Percentiles rank a stretch among this genome's conserved stretches.
Evolutionary conservation across 2,797 vertebrate species (phyloP).

Genomic region (Dendrocincla fuliginosa): DNA sequence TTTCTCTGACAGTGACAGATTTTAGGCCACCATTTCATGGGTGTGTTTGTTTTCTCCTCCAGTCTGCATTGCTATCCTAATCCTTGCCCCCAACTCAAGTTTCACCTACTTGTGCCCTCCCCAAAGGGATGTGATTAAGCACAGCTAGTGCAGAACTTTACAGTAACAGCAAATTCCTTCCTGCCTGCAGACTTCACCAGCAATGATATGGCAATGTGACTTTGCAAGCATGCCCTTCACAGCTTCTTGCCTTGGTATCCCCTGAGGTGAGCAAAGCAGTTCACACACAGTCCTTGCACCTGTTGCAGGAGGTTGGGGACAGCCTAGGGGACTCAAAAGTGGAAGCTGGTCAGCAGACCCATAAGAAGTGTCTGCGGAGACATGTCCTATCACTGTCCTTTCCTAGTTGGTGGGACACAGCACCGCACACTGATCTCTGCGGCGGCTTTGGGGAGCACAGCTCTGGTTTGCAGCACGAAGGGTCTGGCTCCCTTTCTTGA

Average conservation of each 20-base stretch:
- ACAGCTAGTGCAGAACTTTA: background rate
- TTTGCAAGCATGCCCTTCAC: background rate
- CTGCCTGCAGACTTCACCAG: background rate
- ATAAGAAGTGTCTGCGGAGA: background rate
- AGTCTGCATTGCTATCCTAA: constrained; percentile 31
- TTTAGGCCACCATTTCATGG: constrained; percentile 39
- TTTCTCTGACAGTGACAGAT: constrained; percentile 65
- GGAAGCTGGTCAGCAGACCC: background rate
- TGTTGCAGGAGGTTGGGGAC: background rate
- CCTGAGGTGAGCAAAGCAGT: background rate
- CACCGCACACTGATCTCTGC: background rate
- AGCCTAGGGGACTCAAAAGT: background rate
- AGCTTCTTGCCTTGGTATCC: background rate
- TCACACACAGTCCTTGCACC: background rate
- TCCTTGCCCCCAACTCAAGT: constrained; percentile 12
- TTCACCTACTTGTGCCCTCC: background rate
- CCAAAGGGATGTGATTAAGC: background rate
- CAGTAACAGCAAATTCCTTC: background rate
- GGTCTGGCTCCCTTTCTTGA: background rate
- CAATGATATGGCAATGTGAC: background rate
- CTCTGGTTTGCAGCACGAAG: background rate
- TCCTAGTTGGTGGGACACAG: background rate
- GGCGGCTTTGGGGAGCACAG: background rate
- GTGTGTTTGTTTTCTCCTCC: constrained; percentile 57
- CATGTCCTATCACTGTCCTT: background rate